Base-by-base conservation (phyloP, 2,797 vertebrate genomes). In the Melopsittacus undulatus region DNA sequence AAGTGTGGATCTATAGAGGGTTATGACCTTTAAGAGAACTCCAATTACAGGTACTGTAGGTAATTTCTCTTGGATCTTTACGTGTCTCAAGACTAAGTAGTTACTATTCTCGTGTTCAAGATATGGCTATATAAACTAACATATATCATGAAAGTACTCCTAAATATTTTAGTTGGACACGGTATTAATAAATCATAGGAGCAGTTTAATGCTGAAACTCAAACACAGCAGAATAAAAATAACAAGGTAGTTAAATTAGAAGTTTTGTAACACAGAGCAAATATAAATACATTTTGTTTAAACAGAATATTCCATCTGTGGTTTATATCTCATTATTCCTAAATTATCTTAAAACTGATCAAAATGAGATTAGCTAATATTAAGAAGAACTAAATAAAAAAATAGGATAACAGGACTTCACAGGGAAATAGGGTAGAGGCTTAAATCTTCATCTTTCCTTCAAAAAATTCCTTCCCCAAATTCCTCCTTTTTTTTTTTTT, bases 21-120 rank as follows among this genome's bases (percentile, higher is more conserved):
- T 96, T 90, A 80, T 85, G 94, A 95, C 96, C 95, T 92, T 94
- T 95, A 94, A 95, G 91, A 96, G 86, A 95, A 96, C 86, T 96
- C 81, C 87, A 95, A 80, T 96, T 97, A 97, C 88, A 95, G 84
- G 85, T 89, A 95, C 73, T 69, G 89, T 87, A 87, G 77, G 94
- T 93, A 94, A 96, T 97, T 95, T 93, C 91, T 96, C 90, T 96
- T 90, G 76, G 70, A 95, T 94, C 80, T 82, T 90, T 90, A 89
- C 68, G 40, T 5, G 24, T 27, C 52, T 93, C 11, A 3, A 83
- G 93, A 87, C 85, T 89, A 95, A 95, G 87, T 81, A 96, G 73
- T 80, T 91, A 40, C 34, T 75, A 74, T 62, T 93, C 95, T 84
- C 9, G 11, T 76, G 72, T 77, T 80, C 78, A 80, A 83, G 74